Conservation (phyloP, 2,113 vertebrate species). For the Rafetus swinhoei region DNA sequence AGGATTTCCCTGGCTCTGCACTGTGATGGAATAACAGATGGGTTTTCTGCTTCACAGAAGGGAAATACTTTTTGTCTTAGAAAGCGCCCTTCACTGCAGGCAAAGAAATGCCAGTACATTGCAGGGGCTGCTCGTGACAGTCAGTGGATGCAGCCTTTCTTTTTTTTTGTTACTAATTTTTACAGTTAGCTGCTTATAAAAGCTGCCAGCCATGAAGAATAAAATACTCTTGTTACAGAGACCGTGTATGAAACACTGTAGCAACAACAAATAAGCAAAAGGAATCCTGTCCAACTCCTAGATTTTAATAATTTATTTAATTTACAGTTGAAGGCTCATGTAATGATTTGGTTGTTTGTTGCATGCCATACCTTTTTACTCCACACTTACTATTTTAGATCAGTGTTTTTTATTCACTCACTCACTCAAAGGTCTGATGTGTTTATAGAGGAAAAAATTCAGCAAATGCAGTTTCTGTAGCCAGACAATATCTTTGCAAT, state of each 20-base stretch:
- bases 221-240: neutral
- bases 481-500: neutral
- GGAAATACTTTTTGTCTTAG: conserved; percentile 70
- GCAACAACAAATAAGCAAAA: neutral
- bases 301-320: neutral
- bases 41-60: conserved; percentile 51
- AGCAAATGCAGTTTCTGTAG: neutral
- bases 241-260: neutral
- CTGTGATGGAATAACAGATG: conserved; percentile 64
- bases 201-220: neutral
- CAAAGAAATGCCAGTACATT: conserved; percentile 5
- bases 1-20: conserved; percentile 72
- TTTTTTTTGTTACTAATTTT: neutral
- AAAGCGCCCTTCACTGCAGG: conserved; percentile 45
- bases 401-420: neutral
- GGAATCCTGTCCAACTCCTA: neutral
- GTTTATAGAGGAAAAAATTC: neutral
- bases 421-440: too few relatives aligned
- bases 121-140: neutral
- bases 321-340: neutral
- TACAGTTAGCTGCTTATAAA: neutral
- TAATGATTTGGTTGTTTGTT: neutral
- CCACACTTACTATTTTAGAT: neutral
- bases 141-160: neutral
- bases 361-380: neutral